Evolutionary conservation across 2,797 vertebrate species (phyloP).

Genomic region (Pteropus rufus): DNA sequence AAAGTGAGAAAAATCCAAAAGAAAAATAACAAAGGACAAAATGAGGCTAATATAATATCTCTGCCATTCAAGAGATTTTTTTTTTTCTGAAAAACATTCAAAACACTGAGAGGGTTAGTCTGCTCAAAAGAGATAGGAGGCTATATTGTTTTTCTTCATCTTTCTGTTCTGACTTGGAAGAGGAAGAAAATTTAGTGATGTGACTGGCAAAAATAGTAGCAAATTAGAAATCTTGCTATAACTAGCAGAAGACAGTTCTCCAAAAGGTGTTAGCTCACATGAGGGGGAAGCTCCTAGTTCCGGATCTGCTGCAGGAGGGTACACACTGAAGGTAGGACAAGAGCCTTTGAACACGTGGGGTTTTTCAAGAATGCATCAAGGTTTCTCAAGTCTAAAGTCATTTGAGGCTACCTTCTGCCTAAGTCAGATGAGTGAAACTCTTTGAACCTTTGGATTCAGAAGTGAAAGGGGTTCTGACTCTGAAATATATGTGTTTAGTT

Average conservation of each 20-base stretch:
- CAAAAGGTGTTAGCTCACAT: constrained; percentile 13
- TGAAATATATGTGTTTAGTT: constrained; percentile 9
- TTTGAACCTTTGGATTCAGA: constrained; percentile 8
- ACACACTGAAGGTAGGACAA: background rate
- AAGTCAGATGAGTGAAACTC: background rate
- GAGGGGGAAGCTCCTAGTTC: constrained; percentile 30
- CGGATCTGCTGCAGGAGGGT: background rate
- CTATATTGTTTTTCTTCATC: background rate
- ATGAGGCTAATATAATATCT: background rate
- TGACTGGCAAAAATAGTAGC: background rate
- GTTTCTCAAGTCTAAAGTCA: constrained; percentile 31
- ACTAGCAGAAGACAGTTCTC: constrained; percentile 49
- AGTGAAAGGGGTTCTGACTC: constrained; percentile 22
- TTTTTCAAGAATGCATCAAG: constrained; percentile 37
- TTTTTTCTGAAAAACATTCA: background rate
- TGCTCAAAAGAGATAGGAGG: background rate
- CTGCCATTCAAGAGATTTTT: background rate
- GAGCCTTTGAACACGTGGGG: background rate
- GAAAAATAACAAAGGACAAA: constrained; percentile 47
- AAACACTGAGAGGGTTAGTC: background rate
- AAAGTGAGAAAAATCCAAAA: background rate
- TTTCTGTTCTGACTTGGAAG: background rate
- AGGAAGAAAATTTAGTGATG: constrained; percentile 1
- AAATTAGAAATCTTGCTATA: constrained; percentile 40
- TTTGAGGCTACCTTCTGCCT: constrained; percentile 44